These are phyloP conservation scores for Conops quadrifasciatus DNA, from an alignment of 2,888 invertebrate species.

Conservation along the genomic window DNA sequence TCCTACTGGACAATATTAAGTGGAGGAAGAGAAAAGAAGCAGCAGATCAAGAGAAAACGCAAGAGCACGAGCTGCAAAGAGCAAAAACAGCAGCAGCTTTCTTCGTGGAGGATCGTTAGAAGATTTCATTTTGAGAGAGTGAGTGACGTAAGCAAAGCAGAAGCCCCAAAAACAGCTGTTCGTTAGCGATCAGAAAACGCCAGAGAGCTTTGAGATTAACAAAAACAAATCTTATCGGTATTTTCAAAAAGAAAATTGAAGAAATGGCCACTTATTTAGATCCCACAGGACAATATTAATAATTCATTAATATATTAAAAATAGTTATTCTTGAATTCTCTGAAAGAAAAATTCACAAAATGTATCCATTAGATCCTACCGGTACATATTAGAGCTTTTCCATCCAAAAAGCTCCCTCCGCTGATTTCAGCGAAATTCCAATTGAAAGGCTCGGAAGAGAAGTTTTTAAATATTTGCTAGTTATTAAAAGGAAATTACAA, in stretches of 20 bases:
- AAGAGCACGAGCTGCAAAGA: not conserved
- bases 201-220: conserved; percentile 33
- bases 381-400: conserved; percentile 57
- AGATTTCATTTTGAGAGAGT: conserved; percentile 1
- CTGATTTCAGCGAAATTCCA: not conserved
- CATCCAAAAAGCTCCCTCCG: conserved; percentile 33
- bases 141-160: conserved; percentile 7
- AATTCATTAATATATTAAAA: conserved; percentile 11
- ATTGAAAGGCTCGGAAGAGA: too few species aligned
- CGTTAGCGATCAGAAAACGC: conserved; percentile 21
- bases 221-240: conserved; percentile 23
- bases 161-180: conserved; percentile 35
- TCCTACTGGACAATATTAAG: conserved; percentile 64
- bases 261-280: conserved; percentile 61
- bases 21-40: conserved; percentile 3
- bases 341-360: conserved; percentile 44
- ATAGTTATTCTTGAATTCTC: conserved; percentile 9
- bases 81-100: not conserved
- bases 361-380: conserved; percentile 62
- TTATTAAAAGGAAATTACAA: conserved; percentile 32
- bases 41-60: conserved; percentile 21
- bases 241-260: conserved; percentile 21
- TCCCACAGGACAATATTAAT: conserved; percentile 64
- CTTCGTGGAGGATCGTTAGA: not conserved
- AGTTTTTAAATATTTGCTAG: conserved; percentile 6